Evolutionary conservation across 2,797 vertebrate species (phyloP), one percentile per base, ranked within the genome.

Genomic region (Sternarchorhynchus goeldii): DNA sequence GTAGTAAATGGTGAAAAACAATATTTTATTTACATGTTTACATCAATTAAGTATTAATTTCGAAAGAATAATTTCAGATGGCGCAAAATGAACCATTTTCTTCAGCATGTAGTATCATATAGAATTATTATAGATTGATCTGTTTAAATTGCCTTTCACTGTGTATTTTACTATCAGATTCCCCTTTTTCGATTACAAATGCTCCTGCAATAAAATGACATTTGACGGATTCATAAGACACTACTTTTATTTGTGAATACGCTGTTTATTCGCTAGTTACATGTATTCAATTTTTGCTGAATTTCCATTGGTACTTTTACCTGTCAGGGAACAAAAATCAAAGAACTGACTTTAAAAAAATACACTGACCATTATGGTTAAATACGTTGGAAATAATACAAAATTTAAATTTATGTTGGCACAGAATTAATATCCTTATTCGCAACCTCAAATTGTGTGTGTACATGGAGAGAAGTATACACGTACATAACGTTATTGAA

Each of bases 21-120:
- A 56, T 29, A 76, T 71, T 80, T 75, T 80, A 80, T 81, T 80
- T 69, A 75, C 64, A 80, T n/a, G 68, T 71, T 70, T 64, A 45
- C 36, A 74, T 31, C 39, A 63, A 70, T 29, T 56, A 53, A 70
- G 50, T 6, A 74, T 16, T 25, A 58, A 63, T 25, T 39, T 16
- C 6, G 20, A 68, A 41, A 25, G 68, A 74, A 63, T 58, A 50
- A 20, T 53, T 45, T 55, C 7, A 69, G 20, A 75, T 39, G 17
- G 25, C 14, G 39, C 57, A 55, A 73, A 75, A 63, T 75, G 18
- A 75, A 6, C 50, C 6, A n/a, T 34, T 57, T 75, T 75, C 20
- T 57, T 5, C 71, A 16, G 45, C 18, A 32, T 64, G 59, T n/a
- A 8, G 6, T 21, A 4, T 39, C 39, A 65, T 73, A 60, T 6